Conservation (phyloP, 2,113 vertebrate genomes). For the Petrocephalus zakoni region DNA sequence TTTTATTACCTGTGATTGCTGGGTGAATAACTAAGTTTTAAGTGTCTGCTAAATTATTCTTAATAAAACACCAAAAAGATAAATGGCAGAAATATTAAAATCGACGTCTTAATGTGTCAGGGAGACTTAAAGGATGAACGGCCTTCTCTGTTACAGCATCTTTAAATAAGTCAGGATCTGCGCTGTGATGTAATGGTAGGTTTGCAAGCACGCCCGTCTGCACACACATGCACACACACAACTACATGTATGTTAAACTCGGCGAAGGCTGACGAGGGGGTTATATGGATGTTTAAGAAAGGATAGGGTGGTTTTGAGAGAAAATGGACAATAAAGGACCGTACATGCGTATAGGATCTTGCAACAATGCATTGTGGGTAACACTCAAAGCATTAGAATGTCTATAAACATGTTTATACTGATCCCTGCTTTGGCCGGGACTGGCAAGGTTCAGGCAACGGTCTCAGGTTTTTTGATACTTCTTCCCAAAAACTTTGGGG, state of each 20-base stretch:
- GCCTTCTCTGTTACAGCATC: neutral
- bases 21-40: neutral
- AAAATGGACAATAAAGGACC: neutral
- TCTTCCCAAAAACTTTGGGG: neutral
- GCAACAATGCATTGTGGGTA: neutral
- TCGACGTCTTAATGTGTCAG: neutral
- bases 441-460: too few relatives aligned
- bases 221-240: neutral
- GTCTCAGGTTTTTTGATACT: neutral
- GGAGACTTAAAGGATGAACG: neutral
- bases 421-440: neutral
- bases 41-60: neutral
- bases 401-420: neutral
- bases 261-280: neutral
- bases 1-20: neutral
- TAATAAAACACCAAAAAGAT: neutral
- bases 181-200: neutral
- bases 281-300: neutral
- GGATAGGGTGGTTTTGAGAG: neutral
- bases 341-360: neutral
- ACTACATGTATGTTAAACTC: neutral
- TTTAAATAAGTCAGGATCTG: neutral
- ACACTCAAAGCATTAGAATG: neutral
- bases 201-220: neutral
- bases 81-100: neutral